A percentile compares a stretch with the other conserved stretches of the same genome.
phyloP scores from a whole-genome alignment of 2,113 vertebrate genomes.

The Clarias gariepinus region DNA sequence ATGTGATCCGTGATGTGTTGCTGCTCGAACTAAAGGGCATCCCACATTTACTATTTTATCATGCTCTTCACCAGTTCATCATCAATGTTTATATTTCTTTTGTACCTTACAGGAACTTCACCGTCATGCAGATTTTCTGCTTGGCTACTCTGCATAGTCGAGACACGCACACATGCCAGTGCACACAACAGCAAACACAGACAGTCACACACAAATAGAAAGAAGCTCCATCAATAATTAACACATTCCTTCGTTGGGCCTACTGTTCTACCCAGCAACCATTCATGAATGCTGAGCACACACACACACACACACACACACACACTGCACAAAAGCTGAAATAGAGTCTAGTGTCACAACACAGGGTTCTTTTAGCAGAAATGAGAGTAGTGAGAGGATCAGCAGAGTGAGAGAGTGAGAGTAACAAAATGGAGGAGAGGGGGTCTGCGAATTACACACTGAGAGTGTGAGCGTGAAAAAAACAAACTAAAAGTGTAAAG shows the following conservation, averaged over 20 bases:
- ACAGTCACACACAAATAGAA: constrained; percentile 40
- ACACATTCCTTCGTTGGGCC: constrained; percentile 73
- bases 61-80: not conserved
- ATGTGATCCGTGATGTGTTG: not conserved
- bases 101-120: constrained; percentile 27
- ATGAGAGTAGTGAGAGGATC: constrained; percentile 19
- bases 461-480: constrained; percentile 45
- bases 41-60: not conserved
- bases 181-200: constrained; percentile 30
- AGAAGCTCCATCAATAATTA: constrained; percentile 77
- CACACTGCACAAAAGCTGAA: constrained; percentile 26
- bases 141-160: constrained; percentile 25
- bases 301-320: constrained; percentile 34
- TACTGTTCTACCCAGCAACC: constrained; percentile 76
- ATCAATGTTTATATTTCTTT: constrained; percentile 26
- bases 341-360: constrained; percentile 48
- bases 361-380: not conserved
- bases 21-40: not conserved
- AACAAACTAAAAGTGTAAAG: constrained; percentile 31
- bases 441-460: constrained; percentile 33
- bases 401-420: constrained; percentile 15
- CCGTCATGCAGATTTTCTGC: constrained; percentile 32
- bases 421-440: constrained; percentile 26
- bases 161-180: constrained; percentile 19
- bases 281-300: constrained; percentile 65